Evolutionary conservation across 1,140 invertebrate genomes (phyloP), one percentile per base, ranked within the genome.

Genomic region (Carcinoscorpius rotundicauda): DNA sequence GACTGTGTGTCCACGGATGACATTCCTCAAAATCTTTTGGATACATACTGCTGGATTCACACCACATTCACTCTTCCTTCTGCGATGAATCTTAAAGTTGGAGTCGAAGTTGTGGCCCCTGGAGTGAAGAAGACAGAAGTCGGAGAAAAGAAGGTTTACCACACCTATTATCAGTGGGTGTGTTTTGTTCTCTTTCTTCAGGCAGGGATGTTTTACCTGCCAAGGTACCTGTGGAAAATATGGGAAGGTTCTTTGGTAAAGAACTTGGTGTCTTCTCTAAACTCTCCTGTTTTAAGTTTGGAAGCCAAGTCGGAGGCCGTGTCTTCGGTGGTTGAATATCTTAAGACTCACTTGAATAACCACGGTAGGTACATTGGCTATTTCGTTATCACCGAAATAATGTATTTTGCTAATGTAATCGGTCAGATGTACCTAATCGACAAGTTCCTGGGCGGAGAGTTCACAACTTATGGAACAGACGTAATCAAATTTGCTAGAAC

Each of bases 11-110:
- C 70, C 5, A 69, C 60, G 51, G 69, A 70, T 48, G 87, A 89
- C 66, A 88, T 93, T 61, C 87, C 88, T 5, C 75, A 85, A 49
- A 82, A 86, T 69, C 86, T 92, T 6, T 91, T 94, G 84, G 89
- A 96, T 78, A 92, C 91, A 3, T 94, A 92, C 75, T 97, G 93
- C 80, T 97, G 92, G 92, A 93, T 96, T 71, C 89, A 91, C 71
- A 92, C 91, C 6, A 96, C 92, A 49, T 96, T 93, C 77, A 93
- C 62, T 57, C 49, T 66, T 5, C 63, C 58, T 48, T 60, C 63
- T 64, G 66, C 60, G 60, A 70, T 56, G 72, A 64, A 49, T 70
- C 78, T 69, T 75, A 75, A 63, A 60, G 56, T 67, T 4, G 72
- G 73, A 0, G 62, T 61, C 8, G 68, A 74, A 60, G 70, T 74